Evolutionary conservation across 2,113 vertebrate genomes (phyloP), one percentile per base, ranked within the genome.

Genomic region (Melanerpes aurifrons): DNA sequence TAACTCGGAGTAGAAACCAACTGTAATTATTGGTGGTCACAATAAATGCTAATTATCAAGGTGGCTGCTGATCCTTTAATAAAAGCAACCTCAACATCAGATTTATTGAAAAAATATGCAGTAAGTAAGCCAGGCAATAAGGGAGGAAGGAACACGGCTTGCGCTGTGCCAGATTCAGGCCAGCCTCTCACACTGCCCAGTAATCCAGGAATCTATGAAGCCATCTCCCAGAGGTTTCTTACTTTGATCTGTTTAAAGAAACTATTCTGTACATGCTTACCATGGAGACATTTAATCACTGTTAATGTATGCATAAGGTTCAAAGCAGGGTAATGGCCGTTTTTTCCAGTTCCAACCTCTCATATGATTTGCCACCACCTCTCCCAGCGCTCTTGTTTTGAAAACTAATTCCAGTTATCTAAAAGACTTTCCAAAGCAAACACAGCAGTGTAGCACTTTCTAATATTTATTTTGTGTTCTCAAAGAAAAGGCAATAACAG

Each of bases 391-490:
- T 91, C 69, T 90, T 93, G 94, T 97, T 95, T 95, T 93, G 82
- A 95, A 94, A 95, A 92, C 82, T 79, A 90, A 94, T 93, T 96
- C 81, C 80, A 56, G 13, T 77, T 94, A 73, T 73, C 76, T 86
- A 63, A 79, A 90, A 94, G 86, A 88, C 87, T 96, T 96, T 90
- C 93, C 94, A 97, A 97, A 96, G 86, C 70, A 95, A 97, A 94
- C 79, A 94, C 70, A 89, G 92, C 94, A 96, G 81, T 71, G 80
- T 95, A 95, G 86, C 70, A 92, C 88, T 96, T 97, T 94, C 92
- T 93, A 94, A 69, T 92, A 94, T 96, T 97, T 97, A 93, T 96
- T 95, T 96, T 83, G 54, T 83, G 40, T 92, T 90, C 66, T 68
- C 68, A 94, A 81, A 82, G 61, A 58, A 91, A 89, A 89, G 40